Percentiles rank a stretch among this genome's conserved stretches.
These are phyloP conservation scores for Holothuria scabra DNA, from an alignment of 53 echinoderm and acorn worm genomes.

Conservation along the genomic window DNA sequence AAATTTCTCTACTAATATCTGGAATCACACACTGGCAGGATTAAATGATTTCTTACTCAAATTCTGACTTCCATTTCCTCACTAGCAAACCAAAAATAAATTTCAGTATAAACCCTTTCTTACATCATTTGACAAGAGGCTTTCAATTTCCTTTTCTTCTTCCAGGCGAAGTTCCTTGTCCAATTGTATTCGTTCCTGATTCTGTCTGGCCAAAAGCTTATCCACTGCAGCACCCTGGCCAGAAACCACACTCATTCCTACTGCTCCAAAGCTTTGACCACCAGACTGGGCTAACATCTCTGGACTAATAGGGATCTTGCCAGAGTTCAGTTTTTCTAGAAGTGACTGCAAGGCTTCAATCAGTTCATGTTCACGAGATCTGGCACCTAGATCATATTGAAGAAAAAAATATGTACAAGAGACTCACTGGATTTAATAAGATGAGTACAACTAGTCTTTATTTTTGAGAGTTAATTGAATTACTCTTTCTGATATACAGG, in stretches of 20 bases:
- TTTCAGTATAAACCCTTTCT: slow-evolving; percentile 12
- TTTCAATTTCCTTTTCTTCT: slow-evolving; percentile 86
- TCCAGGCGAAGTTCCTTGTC: slow-evolving; percentile 79
- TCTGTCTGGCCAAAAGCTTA: slow-evolving; percentile 75
- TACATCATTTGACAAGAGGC: slow-evolving; percentile 72
- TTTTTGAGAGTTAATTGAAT: too few relatives aligned
- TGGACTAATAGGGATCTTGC: slow-evolving; percentile 93
- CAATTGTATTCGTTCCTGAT: slow-evolving; percentile 73
- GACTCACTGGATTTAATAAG: too few relatives aligned
- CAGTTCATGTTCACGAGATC: slow-evolving; percentile 77
- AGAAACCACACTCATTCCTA: slow-evolving; percentile 54
- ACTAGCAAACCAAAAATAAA: too few relatives aligned
- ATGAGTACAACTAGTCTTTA: too few relatives aligned
- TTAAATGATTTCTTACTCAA: too few relatives aligned
- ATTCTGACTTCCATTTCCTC: too few relatives aligned
- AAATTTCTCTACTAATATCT: too few relatives aligned
- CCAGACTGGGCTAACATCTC: slow-evolving; percentile 92
- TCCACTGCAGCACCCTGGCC: slow-evolving; percentile 81
- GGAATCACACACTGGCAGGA: too few relatives aligned
- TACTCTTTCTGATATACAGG: too few relatives aligned
- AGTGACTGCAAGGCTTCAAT: slow-evolving; percentile 91
- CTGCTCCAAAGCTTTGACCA: slow-evolving; percentile 45
- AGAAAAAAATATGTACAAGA: too few relatives aligned
- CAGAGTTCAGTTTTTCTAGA: slow-evolving; percentile 88
- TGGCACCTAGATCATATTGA: slow-evolving; percentile 45